Conservation (phyloP, 2,888 invertebrate species). For the Steinernema scapterisci region DNA sequence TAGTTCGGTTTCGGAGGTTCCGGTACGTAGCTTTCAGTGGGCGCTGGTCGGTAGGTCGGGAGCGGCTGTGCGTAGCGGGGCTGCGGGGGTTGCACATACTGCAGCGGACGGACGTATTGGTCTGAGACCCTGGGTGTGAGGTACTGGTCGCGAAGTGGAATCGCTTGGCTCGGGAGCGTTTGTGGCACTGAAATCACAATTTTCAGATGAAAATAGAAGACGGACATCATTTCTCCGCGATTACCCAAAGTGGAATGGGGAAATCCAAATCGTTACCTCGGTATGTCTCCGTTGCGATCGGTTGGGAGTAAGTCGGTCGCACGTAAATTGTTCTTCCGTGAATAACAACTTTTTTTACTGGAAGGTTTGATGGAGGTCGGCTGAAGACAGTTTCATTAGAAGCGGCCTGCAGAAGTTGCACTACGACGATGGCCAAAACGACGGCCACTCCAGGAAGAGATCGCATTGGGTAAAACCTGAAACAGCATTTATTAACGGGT, state of each 20-base stretch:
- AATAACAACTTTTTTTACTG: constrained; percentile 25
- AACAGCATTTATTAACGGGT: too few species aligned
- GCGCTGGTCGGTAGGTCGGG: constrained; percentile 14
- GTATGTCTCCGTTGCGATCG: not conserved
- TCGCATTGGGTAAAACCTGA: not conserved
- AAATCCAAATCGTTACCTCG: constrained; percentile 8
- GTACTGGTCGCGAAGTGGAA: constrained; percentile 12
- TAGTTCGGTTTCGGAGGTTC: constrained; percentile 43
- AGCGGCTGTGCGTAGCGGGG: not conserved
- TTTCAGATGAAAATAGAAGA: too few species aligned
- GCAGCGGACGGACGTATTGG: constrained; percentile 5
- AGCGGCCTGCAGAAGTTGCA: not conserved
- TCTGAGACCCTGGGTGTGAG: not conserved
- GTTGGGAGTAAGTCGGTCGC: not conserved
- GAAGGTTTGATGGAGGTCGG: constrained; percentile 18
- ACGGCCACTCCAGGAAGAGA: not conserved
- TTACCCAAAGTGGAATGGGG: too few species aligned
- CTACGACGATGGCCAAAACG: not conserved
- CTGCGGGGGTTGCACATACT: constrained; percentile 1
- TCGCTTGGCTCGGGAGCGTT: not conserved
- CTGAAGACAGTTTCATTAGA: not conserved
- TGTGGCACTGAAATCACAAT: not conserved
- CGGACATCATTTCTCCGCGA: too few species aligned
- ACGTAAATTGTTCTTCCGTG: constrained; percentile 27
- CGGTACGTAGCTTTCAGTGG: not conserved